Base-by-base conservation (phyloP, 2,888 invertebrate species). In the Aleiodes testaceus region DNA sequence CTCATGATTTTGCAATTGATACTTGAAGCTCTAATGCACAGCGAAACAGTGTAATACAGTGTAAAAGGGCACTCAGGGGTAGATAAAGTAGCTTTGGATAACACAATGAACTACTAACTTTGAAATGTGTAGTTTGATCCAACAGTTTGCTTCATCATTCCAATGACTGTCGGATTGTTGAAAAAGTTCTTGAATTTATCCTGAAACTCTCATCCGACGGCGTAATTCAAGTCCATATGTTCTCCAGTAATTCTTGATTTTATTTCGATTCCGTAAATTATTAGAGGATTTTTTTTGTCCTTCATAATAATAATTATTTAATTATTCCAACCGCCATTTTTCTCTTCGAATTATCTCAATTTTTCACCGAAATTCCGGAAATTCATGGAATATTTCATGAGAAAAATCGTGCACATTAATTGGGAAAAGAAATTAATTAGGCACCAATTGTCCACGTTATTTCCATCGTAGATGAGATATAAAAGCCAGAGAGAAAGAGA, bases 51-150 rank as follows among this genome's bases (percentile, higher is more conserved):
- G 36, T 36, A 6, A 36, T 0, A 36, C 36, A 36, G 36, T 36
- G 36, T 36, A 6, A 36, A 52, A 20, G 50, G 16, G 52, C 20
- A 53, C 53, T 67, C 69, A 75, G 79, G 80, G 7, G 7, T 36
- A 36, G 80, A 81, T 80, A 79, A 81, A 81, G 79, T 82, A 81
- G 80, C 82, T 82, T 83, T 83, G 80, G 79, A 82, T 82, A 82
- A 84, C 82, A 79, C 81, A 82, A 80, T 82, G 79, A 83, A 80
- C 82, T 84, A 84, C 84, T 84, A 82, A 83, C 84, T 84, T 82
- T 82, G 80, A 82, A 83, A 84, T n/a, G 82, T 81, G 78, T 71
- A 75, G 79, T 81, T 81, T 83, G 81, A 84, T 82, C 79, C 66
- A 66, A 78, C 81, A 75, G 78, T 81, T 82, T 82, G 85, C 84